Conservation (phyloP, 1,140 invertebrate species). For the Ips typographus region DNA sequence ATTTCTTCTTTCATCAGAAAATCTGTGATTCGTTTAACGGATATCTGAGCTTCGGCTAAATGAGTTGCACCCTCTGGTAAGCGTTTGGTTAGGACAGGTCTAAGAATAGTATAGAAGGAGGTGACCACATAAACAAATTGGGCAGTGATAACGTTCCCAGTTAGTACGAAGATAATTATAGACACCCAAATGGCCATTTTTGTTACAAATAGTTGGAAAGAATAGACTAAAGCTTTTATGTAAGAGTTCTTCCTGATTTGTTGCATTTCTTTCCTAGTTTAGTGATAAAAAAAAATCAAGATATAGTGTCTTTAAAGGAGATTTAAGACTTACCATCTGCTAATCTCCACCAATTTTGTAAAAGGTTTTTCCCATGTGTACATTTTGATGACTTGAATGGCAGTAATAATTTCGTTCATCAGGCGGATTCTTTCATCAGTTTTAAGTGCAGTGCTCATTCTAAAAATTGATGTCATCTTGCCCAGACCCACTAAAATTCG, state of each 20-base stretch:
- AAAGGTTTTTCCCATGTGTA: constrained; percentile 81
- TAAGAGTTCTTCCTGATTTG: constrained; percentile 50
- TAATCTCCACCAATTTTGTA: constrained; percentile 38
- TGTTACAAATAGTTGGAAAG: constrained; percentile 70
- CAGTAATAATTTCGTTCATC: constrained; percentile 77
- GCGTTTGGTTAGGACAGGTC: constrained; percentile 70
- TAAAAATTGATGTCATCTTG: constrained; percentile 59
- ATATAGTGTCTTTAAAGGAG: neutral
- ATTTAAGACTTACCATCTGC: constrained; percentile 26
- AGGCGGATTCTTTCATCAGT: constrained; percentile 71
- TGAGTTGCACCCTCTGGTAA: constrained; percentile 63
- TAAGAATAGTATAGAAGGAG: constrained; percentile 71
- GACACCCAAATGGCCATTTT: constrained; percentile 76
- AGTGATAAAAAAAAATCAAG: constrained; percentile 3
- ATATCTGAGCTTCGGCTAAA: constrained; percentile 67
- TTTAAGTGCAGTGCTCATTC: constrained; percentile 57
- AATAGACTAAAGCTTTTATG: constrained; percentile 69
- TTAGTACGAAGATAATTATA: constrained; percentile 70
- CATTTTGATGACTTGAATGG: constrained; percentile 84
- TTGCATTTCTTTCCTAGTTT: constrained; percentile 44
- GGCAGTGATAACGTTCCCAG: constrained; percentile 66
- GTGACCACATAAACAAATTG: constrained; percentile 73
- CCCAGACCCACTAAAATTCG: constrained; percentile 32
- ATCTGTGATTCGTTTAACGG: constrained; percentile 65
- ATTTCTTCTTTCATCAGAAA: constrained; percentile 52